phyloP scores from a whole-genome alignment of 2,113 vertebrate species.

The Apaloderma vittatum region DNA sequence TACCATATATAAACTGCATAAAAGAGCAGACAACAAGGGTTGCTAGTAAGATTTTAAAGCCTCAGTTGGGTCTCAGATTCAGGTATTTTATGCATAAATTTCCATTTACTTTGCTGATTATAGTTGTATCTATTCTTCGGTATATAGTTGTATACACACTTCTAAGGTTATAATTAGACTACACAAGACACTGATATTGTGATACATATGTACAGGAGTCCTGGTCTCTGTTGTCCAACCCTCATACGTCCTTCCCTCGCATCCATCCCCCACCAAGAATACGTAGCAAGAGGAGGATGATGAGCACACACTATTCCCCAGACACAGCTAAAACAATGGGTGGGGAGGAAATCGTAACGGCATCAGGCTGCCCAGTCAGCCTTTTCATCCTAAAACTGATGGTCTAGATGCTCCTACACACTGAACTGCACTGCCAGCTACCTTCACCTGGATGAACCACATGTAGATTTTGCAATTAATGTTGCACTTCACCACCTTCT shows the following conservation, averaged over 20 bases:
- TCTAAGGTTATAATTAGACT: neutral
- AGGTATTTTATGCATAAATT: neutral
- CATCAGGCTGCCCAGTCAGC: neutral
- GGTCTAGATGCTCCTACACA: neutral
- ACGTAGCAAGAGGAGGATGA: neutral
- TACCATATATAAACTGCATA: neutral
- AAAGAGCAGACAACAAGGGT: neutral
- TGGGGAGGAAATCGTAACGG: neutral
- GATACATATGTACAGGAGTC: neutral
- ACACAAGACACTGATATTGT: neutral
- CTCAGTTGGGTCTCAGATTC: neutral
- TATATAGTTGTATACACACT: neutral
- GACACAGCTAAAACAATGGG: neutral
- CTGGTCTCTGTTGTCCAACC: neutral
- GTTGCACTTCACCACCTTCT: neutral
- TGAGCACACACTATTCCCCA: neutral
- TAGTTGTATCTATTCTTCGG: neutral
- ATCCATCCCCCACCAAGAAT: neutral
- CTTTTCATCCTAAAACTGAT: neutral
- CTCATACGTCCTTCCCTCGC: neutral
- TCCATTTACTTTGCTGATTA: neutral
- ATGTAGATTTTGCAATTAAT: neutral
- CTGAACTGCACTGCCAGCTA: neutral
- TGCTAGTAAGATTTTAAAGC: neutral
- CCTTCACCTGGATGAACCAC: neutral